A percentile compares a stretch with the other conserved stretches of the same genome.
phyloP scores from a whole-genome alignment of 1,140 invertebrate genomes.

The Coelopa frigida region DNA sequence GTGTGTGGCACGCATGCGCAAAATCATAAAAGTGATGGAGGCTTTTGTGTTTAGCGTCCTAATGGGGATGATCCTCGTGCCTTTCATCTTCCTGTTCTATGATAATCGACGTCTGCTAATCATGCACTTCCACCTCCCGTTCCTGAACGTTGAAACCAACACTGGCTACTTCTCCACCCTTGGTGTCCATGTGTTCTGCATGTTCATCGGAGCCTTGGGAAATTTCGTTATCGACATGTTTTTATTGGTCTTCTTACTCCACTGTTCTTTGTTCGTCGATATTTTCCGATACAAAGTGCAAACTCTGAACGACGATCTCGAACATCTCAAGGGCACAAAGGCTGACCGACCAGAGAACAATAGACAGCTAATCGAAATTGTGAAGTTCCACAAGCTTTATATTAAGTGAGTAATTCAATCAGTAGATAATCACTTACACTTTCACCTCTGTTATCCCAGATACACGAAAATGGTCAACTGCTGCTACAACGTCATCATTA shows the following conservation, averaged over 20 bases:
- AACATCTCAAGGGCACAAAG: background rate
- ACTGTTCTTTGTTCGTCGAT: constrained; percentile 18
- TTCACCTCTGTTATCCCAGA: constrained; percentile 9
- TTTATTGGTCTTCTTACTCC: constrained; percentile 17
- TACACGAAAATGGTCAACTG: constrained; percentile 16
- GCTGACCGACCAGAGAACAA: background rate
- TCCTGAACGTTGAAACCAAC: constrained; percentile 15
- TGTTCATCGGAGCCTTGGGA: constrained; percentile 16
- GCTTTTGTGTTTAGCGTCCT: background rate
- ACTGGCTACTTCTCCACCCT: constrained; percentile 15
- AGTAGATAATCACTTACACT: too few species aligned
- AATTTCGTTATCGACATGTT: constrained; percentile 20
- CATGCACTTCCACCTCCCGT: constrained; percentile 21
- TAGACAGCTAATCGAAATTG: constrained; percentile 18
- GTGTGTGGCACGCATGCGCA: constrained; percentile 4
- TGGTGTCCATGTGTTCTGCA: background rate
- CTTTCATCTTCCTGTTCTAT: background rate
- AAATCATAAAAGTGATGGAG: constrained; percentile 3
- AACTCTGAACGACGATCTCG: constrained; percentile 8
- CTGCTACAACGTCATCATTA: constrained; percentile 15
- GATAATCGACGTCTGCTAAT: background rate
- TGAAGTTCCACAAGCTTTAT: constrained; percentile 21
- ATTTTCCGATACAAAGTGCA: constrained; percentile 17
- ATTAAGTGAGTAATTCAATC: constrained; percentile 15
- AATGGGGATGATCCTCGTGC: constrained; percentile 12